Conservation (phyloP, 2,888 invertebrate genomes). For the Allacma fusca region DNA sequence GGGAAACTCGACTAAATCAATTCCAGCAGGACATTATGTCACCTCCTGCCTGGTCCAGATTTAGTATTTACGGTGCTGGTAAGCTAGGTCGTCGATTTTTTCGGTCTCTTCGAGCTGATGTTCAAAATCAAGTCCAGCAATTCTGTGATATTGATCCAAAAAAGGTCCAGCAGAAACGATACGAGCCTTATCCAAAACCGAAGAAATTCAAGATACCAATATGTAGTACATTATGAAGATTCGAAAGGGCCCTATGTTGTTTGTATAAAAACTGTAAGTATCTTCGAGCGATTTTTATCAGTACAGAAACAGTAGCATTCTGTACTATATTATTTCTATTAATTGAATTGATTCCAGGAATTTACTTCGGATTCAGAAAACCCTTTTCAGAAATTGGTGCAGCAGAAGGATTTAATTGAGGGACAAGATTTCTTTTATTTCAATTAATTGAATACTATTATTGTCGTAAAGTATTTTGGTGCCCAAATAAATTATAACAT, state of each 20-base stretch:
- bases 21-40: conserved; percentile 69
- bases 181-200: conserved; percentile 64
- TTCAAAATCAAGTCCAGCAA: conserved; percentile 69
- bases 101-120: conserved; percentile 66
- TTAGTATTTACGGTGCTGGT: conserved; percentile 87
- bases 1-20: conserved; percentile 70
- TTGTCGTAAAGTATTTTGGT: too few species aligned
- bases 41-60: conserved; percentile 68
- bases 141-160: conserved; percentile 83
- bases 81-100: conserved; percentile 79
- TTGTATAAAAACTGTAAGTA: conserved; percentile 78
- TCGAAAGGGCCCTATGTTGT: conserved; percentile 72
- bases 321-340: too few species aligned
- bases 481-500: too few species aligned
- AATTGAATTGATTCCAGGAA: too few species aligned
- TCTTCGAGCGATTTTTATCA: too few species aligned
- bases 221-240: background rate
- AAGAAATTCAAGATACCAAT: background rate
- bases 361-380: conserved; percentile 71
- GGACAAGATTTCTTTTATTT: conserved; percentile 77
- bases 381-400: conserved; percentile 76
- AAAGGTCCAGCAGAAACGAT: conserved; percentile 74
- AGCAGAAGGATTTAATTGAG: conserved; percentile 73
- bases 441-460: too few species aligned
- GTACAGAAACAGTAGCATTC: too few species aligned